A percentile compares a stretch with the other conserved stretches of the same genome.
These are phyloP conservation scores for Euphonia xanthogaster DNA, from an alignment of 2,797 vertebrate genomes.

Conservation along the genomic window DNA sequence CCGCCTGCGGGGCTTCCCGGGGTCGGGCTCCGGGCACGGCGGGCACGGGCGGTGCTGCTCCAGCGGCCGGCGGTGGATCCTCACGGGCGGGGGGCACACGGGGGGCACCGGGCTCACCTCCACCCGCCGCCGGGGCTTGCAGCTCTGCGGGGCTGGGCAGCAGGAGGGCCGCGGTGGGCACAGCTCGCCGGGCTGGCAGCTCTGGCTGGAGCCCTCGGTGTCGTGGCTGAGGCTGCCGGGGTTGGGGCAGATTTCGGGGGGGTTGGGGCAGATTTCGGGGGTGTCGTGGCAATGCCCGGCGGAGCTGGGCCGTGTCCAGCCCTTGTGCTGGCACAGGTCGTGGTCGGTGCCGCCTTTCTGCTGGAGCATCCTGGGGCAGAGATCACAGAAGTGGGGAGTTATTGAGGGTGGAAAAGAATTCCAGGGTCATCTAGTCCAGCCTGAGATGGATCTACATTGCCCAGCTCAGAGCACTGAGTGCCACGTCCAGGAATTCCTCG, in stretches of 20 bases:
- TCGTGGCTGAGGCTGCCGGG: constrained; percentile 15
- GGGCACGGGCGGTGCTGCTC: neutral
- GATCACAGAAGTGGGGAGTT: rapidly evolving
- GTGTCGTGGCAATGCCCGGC: neutral
- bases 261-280: neutral
- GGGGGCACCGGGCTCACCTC: constrained; percentile 27
- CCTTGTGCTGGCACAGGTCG: neutral
- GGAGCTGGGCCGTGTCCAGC: neutral
- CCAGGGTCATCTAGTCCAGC: rapidly evolving
- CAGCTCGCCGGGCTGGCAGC: neutral
- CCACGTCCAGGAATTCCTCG: rapidly evolving
- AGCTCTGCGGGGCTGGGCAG: neutral
- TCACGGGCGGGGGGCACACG: neutral
- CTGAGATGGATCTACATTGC: rapidly evolving
- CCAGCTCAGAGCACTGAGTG: neutral
- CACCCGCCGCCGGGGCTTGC: constrained; percentile 23
- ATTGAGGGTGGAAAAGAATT: rapidly evolving
- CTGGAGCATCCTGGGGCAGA: neutral
- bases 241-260: rapidly evolving
- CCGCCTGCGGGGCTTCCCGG: neutral
- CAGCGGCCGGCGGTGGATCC: neutral
- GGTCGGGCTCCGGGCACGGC: rapidly evolving
- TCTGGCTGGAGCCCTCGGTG: constrained; percentile 13
- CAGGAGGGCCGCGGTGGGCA: neutral
- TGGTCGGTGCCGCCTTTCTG: neutral